Conservation (phyloP, 2,888 invertebrate genomes). For the Ophioninae sp. region DNA sequence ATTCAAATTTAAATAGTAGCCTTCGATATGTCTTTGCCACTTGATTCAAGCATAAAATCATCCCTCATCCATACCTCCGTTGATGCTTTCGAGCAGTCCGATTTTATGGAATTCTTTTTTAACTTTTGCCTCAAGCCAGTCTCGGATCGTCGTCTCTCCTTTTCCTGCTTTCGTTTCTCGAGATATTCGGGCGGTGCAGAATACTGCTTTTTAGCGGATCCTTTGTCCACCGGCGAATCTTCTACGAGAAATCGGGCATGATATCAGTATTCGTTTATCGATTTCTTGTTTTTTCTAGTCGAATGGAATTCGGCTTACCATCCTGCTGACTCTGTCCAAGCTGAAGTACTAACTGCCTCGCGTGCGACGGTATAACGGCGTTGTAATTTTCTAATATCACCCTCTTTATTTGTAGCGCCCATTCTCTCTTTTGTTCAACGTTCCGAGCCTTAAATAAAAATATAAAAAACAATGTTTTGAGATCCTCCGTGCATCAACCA, state of each 20-base stretch:
- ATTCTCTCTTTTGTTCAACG: slow-evolving; percentile 92
- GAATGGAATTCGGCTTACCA: slow-evolving; percentile 76
- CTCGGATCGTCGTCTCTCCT: slow-evolving; percentile 86
- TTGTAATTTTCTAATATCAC: slow-evolving; percentile 97
- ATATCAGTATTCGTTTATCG: not conserved
- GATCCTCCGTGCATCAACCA: not conserved
- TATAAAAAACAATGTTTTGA: not conserved
- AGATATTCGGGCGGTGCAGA: slow-evolving; percentile 93
- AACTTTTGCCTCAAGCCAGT: slow-evolving; percentile 84
- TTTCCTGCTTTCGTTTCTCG: slow-evolving; percentile 90
- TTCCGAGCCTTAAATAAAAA: slow-evolving; percentile 85
- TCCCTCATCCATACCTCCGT: slow-evolving; percentile 70
- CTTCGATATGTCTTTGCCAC: too few species aligned
- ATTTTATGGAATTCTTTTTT: slow-evolving; percentile 83
- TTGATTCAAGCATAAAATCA: too few species aligned
- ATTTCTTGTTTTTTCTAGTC: not conserved
- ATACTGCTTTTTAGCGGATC: slow-evolving; percentile 87
- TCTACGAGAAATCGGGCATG: slow-evolving; percentile 80
- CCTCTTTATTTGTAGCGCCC: slow-evolving; percentile 90
- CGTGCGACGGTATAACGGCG: slow-evolving; percentile 96
- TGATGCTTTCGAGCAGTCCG: slow-evolving; percentile 69
- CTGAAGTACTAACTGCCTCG: slow-evolving; percentile 94
- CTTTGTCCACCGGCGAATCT: slow-evolving; percentile 85
- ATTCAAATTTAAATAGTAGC: too few species aligned
- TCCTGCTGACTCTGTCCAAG: slow-evolving; percentile 90